phyloP scores from a whole-genome alignment of 2,888 invertebrate genomes.

The Drosophila villosipedis region DNA sequence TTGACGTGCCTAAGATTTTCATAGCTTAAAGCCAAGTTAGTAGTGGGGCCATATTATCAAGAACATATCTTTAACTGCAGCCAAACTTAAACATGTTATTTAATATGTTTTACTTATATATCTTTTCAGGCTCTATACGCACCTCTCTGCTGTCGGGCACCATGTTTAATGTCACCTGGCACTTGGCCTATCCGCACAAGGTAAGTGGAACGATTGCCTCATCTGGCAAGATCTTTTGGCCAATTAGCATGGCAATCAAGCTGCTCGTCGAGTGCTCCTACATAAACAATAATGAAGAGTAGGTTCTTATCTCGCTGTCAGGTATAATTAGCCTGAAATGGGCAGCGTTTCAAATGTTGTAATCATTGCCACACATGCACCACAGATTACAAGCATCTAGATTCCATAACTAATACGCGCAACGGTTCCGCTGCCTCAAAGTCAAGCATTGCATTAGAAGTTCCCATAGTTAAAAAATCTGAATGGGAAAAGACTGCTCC shows the following conservation, averaged over 20 bases:
- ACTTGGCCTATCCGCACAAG: conserved; percentile 96
- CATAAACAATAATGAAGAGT: conserved; percentile 64
- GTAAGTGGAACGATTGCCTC: conserved; percentile 86
- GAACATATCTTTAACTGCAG: neutral
- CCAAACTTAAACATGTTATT: neutral
- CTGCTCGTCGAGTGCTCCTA: conserved; percentile 50
- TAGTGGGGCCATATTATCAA: too few relatives aligned
- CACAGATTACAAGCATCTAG: conserved; percentile 26
- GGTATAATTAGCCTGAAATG: conserved; percentile 52
- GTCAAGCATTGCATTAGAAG: conserved; percentile 62
- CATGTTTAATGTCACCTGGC: conserved; percentile 95
- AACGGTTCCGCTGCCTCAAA: conserved; percentile 36
- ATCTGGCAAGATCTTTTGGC: conserved; percentile 18
- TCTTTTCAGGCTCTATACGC: conserved; percentile 89
- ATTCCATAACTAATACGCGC: conserved; percentile 19
- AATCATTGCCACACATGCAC: conserved; percentile 76
- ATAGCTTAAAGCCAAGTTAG: too few relatives aligned
- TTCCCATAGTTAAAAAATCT: conserved; percentile 65
- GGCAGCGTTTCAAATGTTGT: conserved; percentile 38
- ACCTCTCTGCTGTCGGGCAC: conserved; percentile 93
- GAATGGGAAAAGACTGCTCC: conserved; percentile 37
- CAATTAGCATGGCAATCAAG: conserved; percentile 41
- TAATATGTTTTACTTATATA: conserved; percentile 12
- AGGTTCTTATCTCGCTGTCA: conserved; percentile 53
- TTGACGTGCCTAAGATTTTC: neutral